phyloP scores from a whole-genome alignment of 37 sponge, comb jelly and placozoan species.

The Eunapius fragilis region DNA sequence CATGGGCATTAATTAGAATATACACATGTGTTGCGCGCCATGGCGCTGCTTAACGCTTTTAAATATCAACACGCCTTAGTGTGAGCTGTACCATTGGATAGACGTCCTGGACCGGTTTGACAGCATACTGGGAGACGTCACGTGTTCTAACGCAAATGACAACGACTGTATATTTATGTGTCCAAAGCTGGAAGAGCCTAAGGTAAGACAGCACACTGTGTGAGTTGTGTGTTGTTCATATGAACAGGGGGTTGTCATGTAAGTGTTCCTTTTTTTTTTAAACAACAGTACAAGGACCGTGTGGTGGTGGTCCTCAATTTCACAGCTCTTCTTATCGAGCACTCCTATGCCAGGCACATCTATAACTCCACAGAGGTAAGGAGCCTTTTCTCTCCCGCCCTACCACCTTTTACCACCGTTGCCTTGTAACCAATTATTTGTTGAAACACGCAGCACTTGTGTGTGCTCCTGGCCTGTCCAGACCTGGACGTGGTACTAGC shows the following conservation, averaged over 20 bases:
- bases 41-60: background rate
- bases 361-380: conserved; percentile 97
- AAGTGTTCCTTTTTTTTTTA: background rate
- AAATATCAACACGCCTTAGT: conserved; percentile 37
- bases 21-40: background rate
- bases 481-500: conserved; percentile 95
- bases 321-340: conserved; percentile 95
- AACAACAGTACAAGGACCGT: conserved; percentile 56
- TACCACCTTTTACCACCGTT: background rate
- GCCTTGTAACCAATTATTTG: conserved; percentile 4
- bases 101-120: conserved; percentile 95
- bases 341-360: conserved; percentile 95
- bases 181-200: conserved; percentile 47
- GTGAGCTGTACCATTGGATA: conserved; percentile 98
- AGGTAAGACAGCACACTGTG: no score
- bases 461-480: conserved; percentile 77
- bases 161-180: conserved; percentile 62
- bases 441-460: conserved; percentile 81
- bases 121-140: conserved; percentile 70
- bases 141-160: conserved; percentile 22
- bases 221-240: no score
- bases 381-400: background rate
- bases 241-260: background rate
- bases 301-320: conserved; percentile 79
- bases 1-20: conserved; percentile 31